A percentile compares a stretch with the other conserved stretches of the same genome.
Evolutionary conservation across 2,797 vertebrate genomes (phyloP).

Genomic region (Sebastes steindachneri): DNA sequence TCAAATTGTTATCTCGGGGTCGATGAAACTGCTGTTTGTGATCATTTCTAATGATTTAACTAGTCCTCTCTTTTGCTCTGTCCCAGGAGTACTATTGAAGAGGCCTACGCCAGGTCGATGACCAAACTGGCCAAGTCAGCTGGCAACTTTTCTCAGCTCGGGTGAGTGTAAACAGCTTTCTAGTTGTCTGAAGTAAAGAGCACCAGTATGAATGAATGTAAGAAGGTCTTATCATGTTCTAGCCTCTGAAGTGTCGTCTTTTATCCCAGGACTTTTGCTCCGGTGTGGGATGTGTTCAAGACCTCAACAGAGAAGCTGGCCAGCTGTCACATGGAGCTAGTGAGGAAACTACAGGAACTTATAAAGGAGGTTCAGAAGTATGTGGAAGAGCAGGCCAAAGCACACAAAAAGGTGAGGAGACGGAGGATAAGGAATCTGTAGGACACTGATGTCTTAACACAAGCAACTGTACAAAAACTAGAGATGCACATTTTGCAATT

Average conservation of each 20-base stretch:
- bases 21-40: not conserved
- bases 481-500: not conserved
- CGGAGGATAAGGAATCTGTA: not conserved
- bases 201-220: not conserved
- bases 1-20: not conserved
- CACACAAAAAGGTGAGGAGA: slow-evolving; percentile 93
- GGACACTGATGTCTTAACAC: not conserved
- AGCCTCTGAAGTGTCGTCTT: not conserved
- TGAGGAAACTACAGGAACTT: slow-evolving; percentile 94
- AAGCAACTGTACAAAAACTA: not conserved
- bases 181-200: not conserved
- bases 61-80: not conserved
- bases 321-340: slow-evolving; percentile 94
- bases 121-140: slow-evolving; percentile 96
- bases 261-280: slow-evolving; percentile 89
- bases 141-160: slow-evolving; percentile 95
- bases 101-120: slow-evolving; percentile 96
- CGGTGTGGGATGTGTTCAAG: slow-evolving; percentile 97
- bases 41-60: not conserved
- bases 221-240: not conserved
- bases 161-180: slow-evolving; percentile 82
- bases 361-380: slow-evolving; percentile 99
- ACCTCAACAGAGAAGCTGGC: slow-evolving; percentile 95
- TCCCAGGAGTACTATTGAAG: slow-evolving; percentile 93
- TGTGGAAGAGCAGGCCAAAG: slow-evolving; percentile 96